Percentiles rank a stretch among this genome's conserved stretches.
These are phyloP conservation scores for Sula dactylatra DNA, from an alignment of 2,113 vertebrate genomes.

Conservation along the genomic window DNA sequence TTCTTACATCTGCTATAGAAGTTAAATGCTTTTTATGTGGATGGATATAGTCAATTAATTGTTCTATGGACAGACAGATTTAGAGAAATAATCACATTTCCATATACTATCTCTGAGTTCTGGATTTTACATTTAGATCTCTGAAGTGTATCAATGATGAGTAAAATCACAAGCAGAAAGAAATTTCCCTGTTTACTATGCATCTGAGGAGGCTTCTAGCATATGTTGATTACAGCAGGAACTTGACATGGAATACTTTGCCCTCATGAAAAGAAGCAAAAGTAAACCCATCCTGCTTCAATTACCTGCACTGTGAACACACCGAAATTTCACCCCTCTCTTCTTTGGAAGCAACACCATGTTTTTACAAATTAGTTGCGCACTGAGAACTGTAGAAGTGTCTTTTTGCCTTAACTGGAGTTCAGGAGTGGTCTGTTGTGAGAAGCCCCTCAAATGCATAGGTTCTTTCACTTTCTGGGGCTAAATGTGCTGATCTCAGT, in stretches of 20 bases:
- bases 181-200: slow-evolving; percentile 6
- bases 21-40: neutral
- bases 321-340: neutral
- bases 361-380: neutral
- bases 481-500: slow-evolving; percentile 3
- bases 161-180: slow-evolving; percentile 1
- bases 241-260: neutral
- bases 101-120: neutral
- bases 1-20: neutral
- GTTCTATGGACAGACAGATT: slow-evolving; percentile 19
- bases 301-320: neutral
- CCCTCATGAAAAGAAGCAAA: neutral
- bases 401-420: neutral
- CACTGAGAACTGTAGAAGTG: neutral
- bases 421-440: neutral
- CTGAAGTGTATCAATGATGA: neutral
- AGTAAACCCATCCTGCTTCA: neutral
- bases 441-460: slow-evolving; percentile 52
- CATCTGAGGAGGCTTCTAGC: slow-evolving; percentile 49
- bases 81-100: slow-evolving; percentile 10
- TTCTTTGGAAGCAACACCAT: neutral
- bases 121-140: slow-evolving; percentile 48
- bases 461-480: neutral
- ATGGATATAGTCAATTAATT: neutral
- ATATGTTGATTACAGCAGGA: neutral